These are phyloP conservation scores for Myotis yumanensis DNA, from an alignment of 2,113 vertebrate species.

Conservation along the genomic window DNA sequence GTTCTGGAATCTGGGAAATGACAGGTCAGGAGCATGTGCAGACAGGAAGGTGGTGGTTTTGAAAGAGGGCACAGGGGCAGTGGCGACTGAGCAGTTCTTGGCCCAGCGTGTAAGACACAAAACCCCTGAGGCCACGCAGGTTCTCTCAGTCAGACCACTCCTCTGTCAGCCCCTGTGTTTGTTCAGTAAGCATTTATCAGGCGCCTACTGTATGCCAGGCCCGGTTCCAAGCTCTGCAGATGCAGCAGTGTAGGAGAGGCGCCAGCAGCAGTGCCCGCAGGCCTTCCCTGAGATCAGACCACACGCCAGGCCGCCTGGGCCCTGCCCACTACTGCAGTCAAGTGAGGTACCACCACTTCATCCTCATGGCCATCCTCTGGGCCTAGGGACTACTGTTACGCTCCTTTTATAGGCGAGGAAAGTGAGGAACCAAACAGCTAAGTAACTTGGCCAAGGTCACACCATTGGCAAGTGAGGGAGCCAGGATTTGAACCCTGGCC, in stretches of 20 bases:
- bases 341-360: neutral
- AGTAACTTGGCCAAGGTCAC: neutral
- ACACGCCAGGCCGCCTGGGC: fast-evolving
- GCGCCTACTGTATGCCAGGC: neutral
- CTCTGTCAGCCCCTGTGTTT: neutral
- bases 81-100: neutral
- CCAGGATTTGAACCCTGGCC: neutral
- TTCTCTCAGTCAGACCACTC: neutral
- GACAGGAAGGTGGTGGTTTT: neutral
- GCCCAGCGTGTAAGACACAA: neutral
- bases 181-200: neutral
- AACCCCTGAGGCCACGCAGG: neutral
- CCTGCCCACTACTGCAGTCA: neutral
- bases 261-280: too few species aligned
- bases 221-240: neutral
- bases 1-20: neutral
- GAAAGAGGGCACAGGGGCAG: neutral
- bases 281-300: neutral
- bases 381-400: too few species aligned
- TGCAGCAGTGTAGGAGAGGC: neutral
- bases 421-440: neutral
- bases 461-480: neutral
- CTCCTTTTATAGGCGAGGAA: neutral
- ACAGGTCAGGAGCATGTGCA: neutral
- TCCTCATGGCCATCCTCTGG: neutral